phyloP scores from a whole-genome alignment of 2,113 vertebrate genomes.

The Chlorodrepanis virens region DNA sequence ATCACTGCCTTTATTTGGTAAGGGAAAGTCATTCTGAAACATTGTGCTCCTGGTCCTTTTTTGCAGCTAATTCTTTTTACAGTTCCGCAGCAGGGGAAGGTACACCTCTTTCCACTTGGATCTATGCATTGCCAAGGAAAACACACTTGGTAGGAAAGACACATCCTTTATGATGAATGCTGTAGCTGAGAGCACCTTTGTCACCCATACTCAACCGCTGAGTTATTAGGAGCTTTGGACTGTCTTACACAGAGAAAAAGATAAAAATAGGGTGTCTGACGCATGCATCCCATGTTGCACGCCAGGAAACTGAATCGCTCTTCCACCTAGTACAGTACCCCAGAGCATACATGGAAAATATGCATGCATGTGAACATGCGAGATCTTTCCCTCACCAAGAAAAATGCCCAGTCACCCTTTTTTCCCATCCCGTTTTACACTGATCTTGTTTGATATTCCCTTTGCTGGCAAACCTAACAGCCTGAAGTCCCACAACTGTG shows the following conservation, averaged over 20 bases:
- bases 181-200: background rate
- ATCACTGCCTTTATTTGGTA: background rate
- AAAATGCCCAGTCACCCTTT: background rate
- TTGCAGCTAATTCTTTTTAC: background rate
- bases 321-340: constrained; percentile 25
- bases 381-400: constrained; percentile 28
- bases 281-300: constrained; percentile 25
- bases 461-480: background rate
- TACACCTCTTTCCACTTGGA: background rate
- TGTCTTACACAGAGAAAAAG: constrained; percentile 48
- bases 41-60: background rate
- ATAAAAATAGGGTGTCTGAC: constrained; percentile 70
- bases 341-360: constrained; percentile 62
- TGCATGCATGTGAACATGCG: background rate
- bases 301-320: constrained; percentile 44
- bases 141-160: background rate
- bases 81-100: background rate
- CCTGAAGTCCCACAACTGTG: background rate
- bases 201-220: background rate
- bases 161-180: background rate
- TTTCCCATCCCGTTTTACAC: background rate
- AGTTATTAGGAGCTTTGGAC: constrained; percentile 35
- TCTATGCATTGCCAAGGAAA: background rate
- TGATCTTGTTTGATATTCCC: background rate
- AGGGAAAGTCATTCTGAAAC: background rate